Evolutionary conservation across 2,888 invertebrate species (phyloP).

Genomic region (Drosophila mettleri): DNA sequence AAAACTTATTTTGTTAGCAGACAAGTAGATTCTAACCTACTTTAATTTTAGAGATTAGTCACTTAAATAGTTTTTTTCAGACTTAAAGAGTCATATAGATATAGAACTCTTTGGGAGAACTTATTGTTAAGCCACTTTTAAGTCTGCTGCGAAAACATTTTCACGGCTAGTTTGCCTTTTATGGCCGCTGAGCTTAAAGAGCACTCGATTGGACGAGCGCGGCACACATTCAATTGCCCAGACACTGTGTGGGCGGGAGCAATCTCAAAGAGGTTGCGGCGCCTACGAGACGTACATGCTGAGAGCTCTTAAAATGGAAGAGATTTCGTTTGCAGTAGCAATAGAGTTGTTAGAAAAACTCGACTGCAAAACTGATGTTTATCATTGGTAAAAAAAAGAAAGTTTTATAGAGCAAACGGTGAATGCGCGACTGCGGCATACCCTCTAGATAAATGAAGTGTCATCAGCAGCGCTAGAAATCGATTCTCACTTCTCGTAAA

Average conservation of each 20-base stretch:
- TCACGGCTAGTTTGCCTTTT: conserved; percentile 18
- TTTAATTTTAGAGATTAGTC: neutral
- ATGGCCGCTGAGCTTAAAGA: conserved; percentile 24
- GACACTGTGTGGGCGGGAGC: conserved; percentile 8
- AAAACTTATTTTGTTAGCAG: neutral
- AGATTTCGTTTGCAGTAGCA: conserved; percentile 4
- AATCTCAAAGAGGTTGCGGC: conserved; percentile 6
- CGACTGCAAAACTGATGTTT: neutral
- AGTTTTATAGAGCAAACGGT: neutral
- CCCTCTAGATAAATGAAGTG: neutral
- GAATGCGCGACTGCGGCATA: neutral
- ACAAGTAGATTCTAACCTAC: neutral
- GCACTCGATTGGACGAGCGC: conserved; percentile 23
- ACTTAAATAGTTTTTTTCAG: neutral
- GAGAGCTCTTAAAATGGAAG: neutral
- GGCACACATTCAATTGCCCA: conserved; percentile 28
- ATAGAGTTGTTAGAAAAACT: neutral
- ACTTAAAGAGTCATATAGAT: neutral
- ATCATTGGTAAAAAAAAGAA: conserved; percentile 1
- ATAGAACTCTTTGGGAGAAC: neutral
- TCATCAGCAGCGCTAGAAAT: neutral
- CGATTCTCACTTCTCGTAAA: neutral
- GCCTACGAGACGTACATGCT: neutral
- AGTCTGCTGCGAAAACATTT: conserved; percentile 6
- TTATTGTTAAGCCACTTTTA: conserved; percentile 7